A percentile compares a stretch with the other conserved stretches of the same genome.
Evolutionary conservation across 2,797 vertebrate species (phyloP).

Genomic region (Gambusia yucatana): DNA sequence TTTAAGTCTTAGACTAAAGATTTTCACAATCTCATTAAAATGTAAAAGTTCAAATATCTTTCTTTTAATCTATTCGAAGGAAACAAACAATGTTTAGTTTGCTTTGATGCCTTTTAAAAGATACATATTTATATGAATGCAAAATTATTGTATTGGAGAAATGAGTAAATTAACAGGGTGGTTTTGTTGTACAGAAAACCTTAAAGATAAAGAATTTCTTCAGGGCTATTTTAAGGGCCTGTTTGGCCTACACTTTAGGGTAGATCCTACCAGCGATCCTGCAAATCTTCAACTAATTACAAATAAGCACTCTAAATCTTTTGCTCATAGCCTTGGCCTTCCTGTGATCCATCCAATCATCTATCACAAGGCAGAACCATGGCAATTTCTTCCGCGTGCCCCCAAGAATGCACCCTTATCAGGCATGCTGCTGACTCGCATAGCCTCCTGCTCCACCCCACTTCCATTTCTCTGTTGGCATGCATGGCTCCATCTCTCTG

Average conservation of each 20-base stretch:
- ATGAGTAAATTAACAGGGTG: not conserved
- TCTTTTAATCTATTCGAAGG: not conserved
- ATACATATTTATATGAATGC: not conserved
- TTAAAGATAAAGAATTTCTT: slow-evolving; percentile 28
- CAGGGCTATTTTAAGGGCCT: slow-evolving; percentile 45
- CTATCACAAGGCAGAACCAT: slow-evolving; percentile 32
- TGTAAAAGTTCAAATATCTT: not conserved
- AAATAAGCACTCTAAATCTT: slow-evolving; percentile 54
- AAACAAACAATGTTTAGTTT: not conserved
- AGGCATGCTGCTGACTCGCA: slow-evolving; percentile 62
- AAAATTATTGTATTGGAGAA: not conserved
- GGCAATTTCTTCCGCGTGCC: slow-evolving; percentile 38
- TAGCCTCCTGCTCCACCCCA: slow-evolving; percentile 38
- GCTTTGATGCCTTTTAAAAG: not conserved
- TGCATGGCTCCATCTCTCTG: slow-evolving; percentile 58
- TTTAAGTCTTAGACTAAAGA: not conserved
- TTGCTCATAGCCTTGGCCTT: slow-evolving; percentile 20
- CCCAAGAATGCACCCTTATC: slow-evolving; percentile 50
- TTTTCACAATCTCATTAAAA: not conserved
- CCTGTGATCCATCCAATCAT: slow-evolving; percentile 52
- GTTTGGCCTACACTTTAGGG: slow-evolving; percentile 38
- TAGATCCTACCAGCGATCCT: slow-evolving; percentile 37
- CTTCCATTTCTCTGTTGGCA: slow-evolving; percentile 65
- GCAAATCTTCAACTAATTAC: slow-evolving; percentile 66
- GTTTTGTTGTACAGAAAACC: slow-evolving; percentile 7